phyloP scores from a whole-genome alignment of 2,888 invertebrate genomes.

The Cryptus armator region DNA sequence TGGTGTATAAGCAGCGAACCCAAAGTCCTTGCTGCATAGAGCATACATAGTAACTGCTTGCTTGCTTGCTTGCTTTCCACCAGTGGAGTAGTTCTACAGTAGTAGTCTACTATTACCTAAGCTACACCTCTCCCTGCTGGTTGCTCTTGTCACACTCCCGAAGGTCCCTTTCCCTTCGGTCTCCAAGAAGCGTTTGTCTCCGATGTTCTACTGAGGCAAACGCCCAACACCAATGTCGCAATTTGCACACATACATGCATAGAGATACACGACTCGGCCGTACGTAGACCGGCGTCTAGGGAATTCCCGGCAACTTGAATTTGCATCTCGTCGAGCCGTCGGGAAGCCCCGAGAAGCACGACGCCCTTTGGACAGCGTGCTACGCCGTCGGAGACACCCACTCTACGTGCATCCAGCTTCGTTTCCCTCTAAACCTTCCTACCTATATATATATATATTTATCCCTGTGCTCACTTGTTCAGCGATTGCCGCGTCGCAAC shows the following conservation, averaged over 20 bases:
- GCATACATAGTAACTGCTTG: slow-evolving; percentile 45
- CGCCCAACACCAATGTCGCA: slow-evolving; percentile 16
- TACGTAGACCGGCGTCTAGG: slow-evolving; percentile 49
- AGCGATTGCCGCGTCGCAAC: slow-evolving; percentile 45
- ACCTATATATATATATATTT: not conserved
- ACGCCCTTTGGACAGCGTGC: slow-evolving; percentile 55
- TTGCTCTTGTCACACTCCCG: slow-evolving; percentile 52
- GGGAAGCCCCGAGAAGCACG: slow-evolving; percentile 45
- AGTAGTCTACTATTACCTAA: slow-evolving; percentile 5
- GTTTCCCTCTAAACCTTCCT: not conserved
- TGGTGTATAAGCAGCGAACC: not conserved
- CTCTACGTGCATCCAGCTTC: slow-evolving; percentile 1
- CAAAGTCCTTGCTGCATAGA: slow-evolving; percentile 24
- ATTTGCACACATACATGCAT: slow-evolving; percentile 39
- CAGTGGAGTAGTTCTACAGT: slow-evolving; percentile 19
- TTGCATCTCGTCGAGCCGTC: slow-evolving; percentile 58
- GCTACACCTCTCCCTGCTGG: not conserved
- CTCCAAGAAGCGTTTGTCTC: slow-evolving; percentile 44
- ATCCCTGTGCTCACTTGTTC: slow-evolving; percentile 43
- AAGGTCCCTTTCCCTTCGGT: slow-evolving; percentile 33
- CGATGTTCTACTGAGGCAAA: slow-evolving; percentile 23
- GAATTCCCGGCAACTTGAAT: slow-evolving; percentile 57
- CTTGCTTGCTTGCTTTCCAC: slow-evolving; percentile 16
- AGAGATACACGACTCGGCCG: slow-evolving; percentile 28
- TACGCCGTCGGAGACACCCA: slow-evolving; percentile 14